Evolutionary conservation across 2,888 invertebrate genomes (phyloP).

Genomic region (Ypsolopha scabrella): DNA sequence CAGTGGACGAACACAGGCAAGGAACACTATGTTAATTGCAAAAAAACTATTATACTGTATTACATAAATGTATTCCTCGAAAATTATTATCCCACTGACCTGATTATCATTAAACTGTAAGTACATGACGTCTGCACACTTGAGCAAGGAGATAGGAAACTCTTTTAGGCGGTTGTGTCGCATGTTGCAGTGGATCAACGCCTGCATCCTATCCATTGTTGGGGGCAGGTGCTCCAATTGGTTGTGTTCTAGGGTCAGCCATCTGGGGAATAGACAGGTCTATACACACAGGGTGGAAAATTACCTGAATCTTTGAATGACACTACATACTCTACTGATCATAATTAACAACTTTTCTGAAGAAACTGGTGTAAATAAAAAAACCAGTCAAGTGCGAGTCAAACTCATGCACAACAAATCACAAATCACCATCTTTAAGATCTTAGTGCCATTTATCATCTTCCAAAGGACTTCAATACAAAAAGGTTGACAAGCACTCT

Average conservation of each 20-base stretch:
- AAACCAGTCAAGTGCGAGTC: too few species aligned
- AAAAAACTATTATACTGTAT: not conserved
- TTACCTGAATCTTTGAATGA: too few species aligned
- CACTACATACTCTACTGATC: too few species aligned
- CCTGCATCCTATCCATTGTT: constrained; percentile 59
- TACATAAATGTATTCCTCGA: not conserved
- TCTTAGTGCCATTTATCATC: too few species aligned
- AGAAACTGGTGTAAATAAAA: too few species aligned
- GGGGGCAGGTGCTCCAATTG: constrained; percentile 62
- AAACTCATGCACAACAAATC: too few species aligned
- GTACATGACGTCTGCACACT: constrained; percentile 61
- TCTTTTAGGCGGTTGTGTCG: constrained; percentile 63
- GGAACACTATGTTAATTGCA: not conserved
- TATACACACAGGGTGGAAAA: not conserved
- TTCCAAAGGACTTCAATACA: too few species aligned
- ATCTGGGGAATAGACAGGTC: constrained; percentile 37
- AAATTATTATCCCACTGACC: constrained; percentile 21
- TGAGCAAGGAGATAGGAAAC: constrained; percentile 56
- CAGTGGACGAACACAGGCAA: too few species aligned
- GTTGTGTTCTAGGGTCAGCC: constrained; percentile 77
- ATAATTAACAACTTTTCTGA: too few species aligned
- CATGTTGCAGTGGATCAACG: constrained; percentile 73
- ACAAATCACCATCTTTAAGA: too few species aligned
- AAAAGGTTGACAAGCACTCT: too few species aligned
- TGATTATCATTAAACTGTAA: constrained; percentile 65